Base-by-base conservation (phyloP, 2,888 invertebrate genomes). In the Erpobdella octoculata region DNA sequence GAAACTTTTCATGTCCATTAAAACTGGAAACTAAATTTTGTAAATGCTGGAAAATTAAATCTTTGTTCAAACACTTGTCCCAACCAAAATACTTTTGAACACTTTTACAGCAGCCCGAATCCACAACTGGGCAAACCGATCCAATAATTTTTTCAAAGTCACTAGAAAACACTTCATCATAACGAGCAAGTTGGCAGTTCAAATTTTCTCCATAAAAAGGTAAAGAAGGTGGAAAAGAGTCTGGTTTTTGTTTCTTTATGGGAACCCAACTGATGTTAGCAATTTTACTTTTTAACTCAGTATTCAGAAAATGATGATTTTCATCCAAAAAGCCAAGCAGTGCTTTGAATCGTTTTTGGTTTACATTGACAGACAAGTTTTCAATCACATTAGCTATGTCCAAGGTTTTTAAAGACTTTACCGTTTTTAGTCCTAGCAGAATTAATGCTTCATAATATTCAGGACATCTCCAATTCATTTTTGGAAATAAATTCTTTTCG, bases 361-460 rank as follows among this genome's bases (percentile, higher is more conserved):
- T 5, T 28, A 41, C 21, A 41, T 25, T 41, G 15, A 38, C 35
- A 64, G 38, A 2, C 33, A 59, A 18, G 46, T 64, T 64, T 21
- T 75, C 59, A 15, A 79, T 70, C 71, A 79, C 77, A 65, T 75
- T 38, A n/a, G 61, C 28, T 21, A 58, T 28, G 33, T 70, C 70
- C 2, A 21, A 1, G 25, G 25, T 35, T 36, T 59, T 70, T 37
- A 70, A 25, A 18, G 31, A 21, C 1, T 62, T 25, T 0, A 36
- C 15, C 8, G 33, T 61, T 59, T 70, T 70, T 6, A 70, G 28
- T n/a, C 70, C 70, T 18, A 70, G n/a, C 25, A 1, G 15, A 31
- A 41, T 33, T 37, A 70, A 36, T 1, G 70, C 61, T 25, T 37
- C 0, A 31, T 35, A 28, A 31, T 36, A 62, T 9, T 36, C 37